Percentiles rank a stretch among this genome's conserved stretches.
These are phyloP conservation scores for Girardinichthys multiradiatus DNA, from an alignment of 2,113 vertebrate genomes.

Conservation along the genomic window DNA sequence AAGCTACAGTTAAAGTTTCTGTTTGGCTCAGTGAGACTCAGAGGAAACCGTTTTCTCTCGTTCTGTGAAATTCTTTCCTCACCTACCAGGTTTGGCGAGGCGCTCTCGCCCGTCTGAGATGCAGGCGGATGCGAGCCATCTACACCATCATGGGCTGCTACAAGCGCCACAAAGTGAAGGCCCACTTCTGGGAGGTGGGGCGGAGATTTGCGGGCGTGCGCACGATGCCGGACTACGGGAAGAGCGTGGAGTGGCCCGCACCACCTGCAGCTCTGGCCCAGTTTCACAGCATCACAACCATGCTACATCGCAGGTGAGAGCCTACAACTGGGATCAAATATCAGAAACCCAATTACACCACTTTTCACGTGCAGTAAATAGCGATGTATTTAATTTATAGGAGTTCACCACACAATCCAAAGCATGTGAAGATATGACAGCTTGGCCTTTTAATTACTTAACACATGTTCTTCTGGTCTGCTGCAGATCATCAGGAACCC, in stretches of 20 bases:
- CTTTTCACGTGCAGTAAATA: too few species aligned
- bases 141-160: conserved; percentile 89
- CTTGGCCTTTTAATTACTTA: too few species aligned
- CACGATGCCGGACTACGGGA: conserved; percentile 84
- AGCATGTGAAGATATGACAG: not conserved
- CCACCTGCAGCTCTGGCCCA: conserved; percentile 80
- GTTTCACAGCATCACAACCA: conserved; percentile 85
- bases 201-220: conserved; percentile 82
- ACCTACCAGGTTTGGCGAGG: conserved; percentile 88
- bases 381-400: too few species aligned
- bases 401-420: not conserved
- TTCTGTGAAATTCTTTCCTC: not conserved
- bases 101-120: conserved; percentile 84
- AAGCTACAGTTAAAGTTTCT: conserved; percentile 38
- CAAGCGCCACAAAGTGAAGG: conserved; percentile 88
- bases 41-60: not conserved
- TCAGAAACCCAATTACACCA: not conserved
- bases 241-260: conserved; percentile 83
- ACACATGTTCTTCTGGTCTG: too few species aligned
- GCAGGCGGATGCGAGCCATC: conserved; percentile 81
- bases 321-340: not conserved
- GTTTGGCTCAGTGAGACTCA: conserved; percentile 13
- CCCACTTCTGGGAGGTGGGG: conserved; percentile 87
- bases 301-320: conserved; percentile 86
- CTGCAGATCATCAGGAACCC: not conserved